Percentiles rank a stretch among this genome's conserved stretches.
phyloP scores from a whole-genome alignment of 2,888 invertebrate genomes.

The Oscheius onirici region DNA sequence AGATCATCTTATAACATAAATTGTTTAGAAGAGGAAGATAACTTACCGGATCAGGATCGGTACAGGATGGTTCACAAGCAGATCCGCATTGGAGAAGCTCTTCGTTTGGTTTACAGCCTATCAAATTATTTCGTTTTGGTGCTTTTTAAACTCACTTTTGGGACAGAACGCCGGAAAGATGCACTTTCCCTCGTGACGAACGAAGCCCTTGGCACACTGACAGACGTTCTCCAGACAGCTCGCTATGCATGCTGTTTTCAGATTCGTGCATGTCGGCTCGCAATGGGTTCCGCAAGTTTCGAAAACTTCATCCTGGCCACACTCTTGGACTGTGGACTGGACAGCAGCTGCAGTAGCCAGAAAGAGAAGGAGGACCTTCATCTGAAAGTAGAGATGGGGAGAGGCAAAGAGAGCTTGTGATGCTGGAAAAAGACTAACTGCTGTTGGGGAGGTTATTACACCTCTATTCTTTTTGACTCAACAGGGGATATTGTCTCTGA shows the following conservation, averaged over 20 bases:
- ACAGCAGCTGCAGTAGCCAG: too few relatives aligned
- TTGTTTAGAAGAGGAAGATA: neutral
- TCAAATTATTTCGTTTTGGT: neutral
- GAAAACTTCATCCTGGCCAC: too few relatives aligned
- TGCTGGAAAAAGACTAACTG: too few relatives aligned
- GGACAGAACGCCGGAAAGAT: constrained; percentile 2
- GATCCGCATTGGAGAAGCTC: constrained; percentile 21
- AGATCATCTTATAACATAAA: neutral
- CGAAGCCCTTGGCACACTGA: constrained; percentile 10
- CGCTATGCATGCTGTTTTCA: neutral
- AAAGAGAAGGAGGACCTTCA: too few relatives aligned
- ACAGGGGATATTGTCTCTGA: too few relatives aligned
- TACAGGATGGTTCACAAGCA: constrained; percentile 21
- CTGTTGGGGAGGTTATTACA: too few relatives aligned
- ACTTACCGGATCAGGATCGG: neutral
- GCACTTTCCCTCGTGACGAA: constrained; percentile 8
- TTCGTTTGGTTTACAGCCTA: constrained; percentile 15
- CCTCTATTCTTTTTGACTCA: too few relatives aligned
- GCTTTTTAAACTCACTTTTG: neutral
- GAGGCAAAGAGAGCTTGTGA: too few relatives aligned
- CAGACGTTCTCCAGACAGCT: constrained; percentile 1
- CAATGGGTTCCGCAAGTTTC: neutral
- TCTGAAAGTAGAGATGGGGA: too few relatives aligned
- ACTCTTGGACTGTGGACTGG: too few relatives aligned
- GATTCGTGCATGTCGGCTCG: neutral